A percentile compares a stretch with the other conserved stretches of the same genome.
These are phyloP conservation scores for Leucophenga varia DNA, from an alignment of 1,140 invertebrate species.

Conservation along the genomic window DNA sequence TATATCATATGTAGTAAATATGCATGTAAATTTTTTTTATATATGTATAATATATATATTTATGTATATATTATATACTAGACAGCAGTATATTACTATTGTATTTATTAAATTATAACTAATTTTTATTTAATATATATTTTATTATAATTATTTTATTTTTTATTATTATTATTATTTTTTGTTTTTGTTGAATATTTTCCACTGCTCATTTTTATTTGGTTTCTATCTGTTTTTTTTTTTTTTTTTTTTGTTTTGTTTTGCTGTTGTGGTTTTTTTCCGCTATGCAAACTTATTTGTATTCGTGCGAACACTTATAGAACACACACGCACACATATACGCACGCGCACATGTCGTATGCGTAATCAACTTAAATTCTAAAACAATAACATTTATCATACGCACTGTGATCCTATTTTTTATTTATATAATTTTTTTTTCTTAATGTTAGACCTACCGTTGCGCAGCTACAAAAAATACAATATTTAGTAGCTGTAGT, in stretches of 20 bases:
- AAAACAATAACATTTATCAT: no score
- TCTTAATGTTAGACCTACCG: no score
- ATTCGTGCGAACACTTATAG: no score
- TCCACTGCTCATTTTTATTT: no score
- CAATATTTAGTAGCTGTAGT: conserved; percentile 47
- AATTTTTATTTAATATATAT: not conserved
- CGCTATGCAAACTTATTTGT: not conserved
- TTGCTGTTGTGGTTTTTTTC: conserved; percentile 6
- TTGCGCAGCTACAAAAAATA: no score
- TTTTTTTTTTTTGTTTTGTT: conserved; percentile 10
- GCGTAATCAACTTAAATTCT: no score
- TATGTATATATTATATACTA: not conserved
- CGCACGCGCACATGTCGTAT: no score
- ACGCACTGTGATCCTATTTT: no score
- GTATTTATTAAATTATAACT: not conserved
- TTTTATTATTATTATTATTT: conserved; percentile 7
- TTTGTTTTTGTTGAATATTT: conserved; percentile 4
- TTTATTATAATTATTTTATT: conserved; percentile 4
- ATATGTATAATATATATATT: conserved; percentile 1
- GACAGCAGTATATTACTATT: not conserved
- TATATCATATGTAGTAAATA: conserved; percentile 6
- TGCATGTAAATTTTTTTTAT: conserved; percentile 8
- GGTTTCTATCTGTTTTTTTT: not conserved
- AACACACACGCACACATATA: no score
- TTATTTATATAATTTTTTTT: no score